Evolutionary conservation across 2,888 invertebrate genomes (phyloP).

Genomic region (Pristionchus fissidentatus): DNA sequence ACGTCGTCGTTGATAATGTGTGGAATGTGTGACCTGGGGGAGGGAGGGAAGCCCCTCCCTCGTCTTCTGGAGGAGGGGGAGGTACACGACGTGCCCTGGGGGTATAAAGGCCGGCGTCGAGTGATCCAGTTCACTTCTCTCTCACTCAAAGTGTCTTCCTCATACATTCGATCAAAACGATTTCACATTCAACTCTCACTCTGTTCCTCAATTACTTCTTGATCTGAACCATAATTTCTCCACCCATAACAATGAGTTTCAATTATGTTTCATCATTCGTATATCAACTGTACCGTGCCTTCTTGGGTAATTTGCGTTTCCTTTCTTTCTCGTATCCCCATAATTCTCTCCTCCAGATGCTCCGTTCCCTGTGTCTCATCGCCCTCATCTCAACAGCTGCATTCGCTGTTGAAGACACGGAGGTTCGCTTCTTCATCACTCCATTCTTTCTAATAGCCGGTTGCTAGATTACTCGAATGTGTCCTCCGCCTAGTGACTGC

Average conservation of each 20-base stretch:
- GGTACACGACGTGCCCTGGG: background rate
- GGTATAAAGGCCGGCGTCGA: constrained; percentile 25
- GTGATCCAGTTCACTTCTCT: constrained; percentile 35
- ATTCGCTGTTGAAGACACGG: background rate
- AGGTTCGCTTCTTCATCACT: no score
- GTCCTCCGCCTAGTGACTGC: no score
- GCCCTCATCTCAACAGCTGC: background rate
- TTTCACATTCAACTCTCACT: background rate
- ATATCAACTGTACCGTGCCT: no score
- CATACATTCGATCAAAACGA: background rate
- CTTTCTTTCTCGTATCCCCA: no score
- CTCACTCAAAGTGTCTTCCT: constrained; percentile 30
- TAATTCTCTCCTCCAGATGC: no score
- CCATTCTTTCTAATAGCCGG: no score
- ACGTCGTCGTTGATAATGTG: background rate
- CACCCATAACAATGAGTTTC: no score
- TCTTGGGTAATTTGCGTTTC: no score
- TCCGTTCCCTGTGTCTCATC: background rate
- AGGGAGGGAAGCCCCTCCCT: constrained; percentile 10
- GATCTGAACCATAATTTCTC: background rate
- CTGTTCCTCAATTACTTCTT: background rate
- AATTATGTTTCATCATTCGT: no score
- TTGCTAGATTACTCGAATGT: no score
- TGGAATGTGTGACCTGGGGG: constrained; percentile 23
- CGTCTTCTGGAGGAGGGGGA: constrained; percentile 3